phyloP scores from a whole-genome alignment of 1,140 invertebrate genomes.

The Nautilus pompilius region DNA sequence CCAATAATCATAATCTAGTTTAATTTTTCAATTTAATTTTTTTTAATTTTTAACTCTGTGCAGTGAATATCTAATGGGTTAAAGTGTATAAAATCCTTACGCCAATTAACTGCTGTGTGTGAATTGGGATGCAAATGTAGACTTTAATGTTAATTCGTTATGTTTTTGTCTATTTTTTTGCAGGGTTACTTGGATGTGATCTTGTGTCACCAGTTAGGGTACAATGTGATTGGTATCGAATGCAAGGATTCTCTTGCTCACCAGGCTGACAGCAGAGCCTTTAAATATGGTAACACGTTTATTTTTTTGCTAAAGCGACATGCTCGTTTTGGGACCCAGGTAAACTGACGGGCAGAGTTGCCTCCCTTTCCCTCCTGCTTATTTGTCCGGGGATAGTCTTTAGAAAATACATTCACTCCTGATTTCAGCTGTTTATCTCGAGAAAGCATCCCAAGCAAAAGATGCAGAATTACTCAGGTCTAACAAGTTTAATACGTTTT shows the following conservation, averaged over 20 bases:
- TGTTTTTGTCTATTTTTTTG: slow-evolving; percentile 18
- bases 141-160: background rate
- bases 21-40: background rate
- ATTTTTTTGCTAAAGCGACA: background rate
- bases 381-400: slow-evolving; percentile 5
- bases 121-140: background rate
- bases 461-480: too few species aligned
- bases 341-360: background rate
- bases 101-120: background rate
- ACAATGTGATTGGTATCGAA: slow-evolving; percentile 37
- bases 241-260: slow-evolving; percentile 18
- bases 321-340: slow-evolving; percentile 3
- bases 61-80: background rate
- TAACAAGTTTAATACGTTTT: too few species aligned
- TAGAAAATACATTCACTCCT: slow-evolving; percentile 16
- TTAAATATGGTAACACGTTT: slow-evolving; percentile 21
- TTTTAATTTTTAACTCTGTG: background rate
- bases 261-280: slow-evolving; percentile 24
- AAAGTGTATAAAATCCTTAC: background rate
- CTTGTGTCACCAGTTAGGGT: slow-evolving; percentile 25
- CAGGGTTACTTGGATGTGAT: slow-evolving; percentile 46
- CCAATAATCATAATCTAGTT: background rate
- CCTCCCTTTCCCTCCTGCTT: background rate
- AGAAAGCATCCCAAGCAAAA: slow-evolving; percentile 6
- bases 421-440: slow-evolving; percentile 8